Conservation (phyloP, 2,888 invertebrate genomes). For the Tuberolachnus salignus region DNA sequence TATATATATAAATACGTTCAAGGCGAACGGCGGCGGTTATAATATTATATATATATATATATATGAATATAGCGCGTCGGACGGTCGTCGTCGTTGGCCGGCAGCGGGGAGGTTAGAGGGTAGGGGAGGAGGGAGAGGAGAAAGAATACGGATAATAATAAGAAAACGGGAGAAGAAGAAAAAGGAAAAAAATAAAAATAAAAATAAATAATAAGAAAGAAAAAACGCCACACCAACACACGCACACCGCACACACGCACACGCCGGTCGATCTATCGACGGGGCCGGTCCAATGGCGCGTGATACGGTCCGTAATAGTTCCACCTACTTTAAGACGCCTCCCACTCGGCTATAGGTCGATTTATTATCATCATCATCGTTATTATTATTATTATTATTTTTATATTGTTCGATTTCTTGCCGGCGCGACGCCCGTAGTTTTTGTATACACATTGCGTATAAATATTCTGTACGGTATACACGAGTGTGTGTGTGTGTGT, state of each 20-base stretch:
- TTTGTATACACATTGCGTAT: neutral
- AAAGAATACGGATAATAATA: neutral
- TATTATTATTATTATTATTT: constrained; percentile 10
- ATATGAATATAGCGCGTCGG: no score
- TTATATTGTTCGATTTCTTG: constrained; percentile 41
- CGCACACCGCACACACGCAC: constrained; percentile 2
- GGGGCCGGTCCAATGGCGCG: constrained; percentile 56
- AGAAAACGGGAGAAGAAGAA: constrained; percentile 4
- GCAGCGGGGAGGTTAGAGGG: neutral
- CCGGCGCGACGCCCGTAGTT: neutral
- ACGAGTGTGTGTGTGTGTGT: no score
- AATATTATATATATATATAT: constrained; percentile 5
- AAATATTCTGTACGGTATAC: no score
- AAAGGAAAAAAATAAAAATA: neutral
- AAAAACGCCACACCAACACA: constrained; percentile 11
- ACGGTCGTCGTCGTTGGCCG: neutral
- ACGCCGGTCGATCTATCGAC: constrained; percentile 41
- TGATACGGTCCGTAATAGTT: constrained; percentile 56
- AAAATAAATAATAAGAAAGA: constrained; percentile 9
- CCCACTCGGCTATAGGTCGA: constrained; percentile 47
- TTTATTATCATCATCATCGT: constrained; percentile 1
- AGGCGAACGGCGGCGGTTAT: neutral
- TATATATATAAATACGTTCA: neutral
- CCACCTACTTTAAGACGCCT: constrained; percentile 56
- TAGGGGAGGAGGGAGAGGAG: no score